A percentile compares a stretch with the other conserved stretches of the same genome.
Conservation (phyloP, 2,888 invertebrate species). For the Endotricha flammealis region DNA sequence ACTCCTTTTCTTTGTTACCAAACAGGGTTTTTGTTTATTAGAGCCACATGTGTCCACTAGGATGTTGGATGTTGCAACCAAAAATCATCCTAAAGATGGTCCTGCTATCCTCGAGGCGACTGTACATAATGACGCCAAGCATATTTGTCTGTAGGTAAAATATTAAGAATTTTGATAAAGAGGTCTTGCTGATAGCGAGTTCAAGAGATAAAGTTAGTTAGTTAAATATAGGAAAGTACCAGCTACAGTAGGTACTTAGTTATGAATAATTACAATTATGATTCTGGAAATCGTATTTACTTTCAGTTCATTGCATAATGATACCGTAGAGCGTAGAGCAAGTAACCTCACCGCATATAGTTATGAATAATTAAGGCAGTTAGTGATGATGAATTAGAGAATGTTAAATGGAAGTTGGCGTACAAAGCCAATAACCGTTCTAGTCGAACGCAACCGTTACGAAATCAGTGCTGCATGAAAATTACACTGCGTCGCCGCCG, state of each 20-base stretch:
- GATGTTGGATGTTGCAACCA: too few species aligned
- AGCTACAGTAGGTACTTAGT: slow-evolving; percentile 35
- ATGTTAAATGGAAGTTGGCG: slow-evolving; percentile 53
- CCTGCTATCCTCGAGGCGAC: too few species aligned
- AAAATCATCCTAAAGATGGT: too few species aligned
- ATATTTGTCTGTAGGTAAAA: slow-evolving; percentile 47
- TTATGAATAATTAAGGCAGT: slow-evolving; percentile 8
- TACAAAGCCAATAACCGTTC: slow-evolving; percentile 71
- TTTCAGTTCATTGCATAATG: neutral
- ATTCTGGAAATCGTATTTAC: neutral
- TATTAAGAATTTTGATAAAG: slow-evolving; percentile 58
- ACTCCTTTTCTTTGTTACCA: too few species aligned
- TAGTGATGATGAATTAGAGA: slow-evolving; percentile 30
- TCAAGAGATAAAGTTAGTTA: slow-evolving; percentile 71
- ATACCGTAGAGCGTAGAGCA: neutral
- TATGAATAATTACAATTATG: slow-evolving; percentile 18
- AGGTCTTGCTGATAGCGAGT: slow-evolving; percentile 66
- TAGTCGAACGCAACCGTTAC: slow-evolving; percentile 75
- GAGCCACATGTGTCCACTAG: too few species aligned
- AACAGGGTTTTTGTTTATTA: too few species aligned
- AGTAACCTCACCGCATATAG: too few species aligned
- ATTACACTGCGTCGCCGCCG: slow-evolving; percentile 46
- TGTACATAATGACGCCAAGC: slow-evolving; percentile 38
- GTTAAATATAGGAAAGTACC: slow-evolving; percentile 66
- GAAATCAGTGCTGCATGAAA: slow-evolving; percentile 74